phyloP scores from a whole-genome alignment of 2,888 invertebrate species.

The Lithophane ornitopus region DNA sequence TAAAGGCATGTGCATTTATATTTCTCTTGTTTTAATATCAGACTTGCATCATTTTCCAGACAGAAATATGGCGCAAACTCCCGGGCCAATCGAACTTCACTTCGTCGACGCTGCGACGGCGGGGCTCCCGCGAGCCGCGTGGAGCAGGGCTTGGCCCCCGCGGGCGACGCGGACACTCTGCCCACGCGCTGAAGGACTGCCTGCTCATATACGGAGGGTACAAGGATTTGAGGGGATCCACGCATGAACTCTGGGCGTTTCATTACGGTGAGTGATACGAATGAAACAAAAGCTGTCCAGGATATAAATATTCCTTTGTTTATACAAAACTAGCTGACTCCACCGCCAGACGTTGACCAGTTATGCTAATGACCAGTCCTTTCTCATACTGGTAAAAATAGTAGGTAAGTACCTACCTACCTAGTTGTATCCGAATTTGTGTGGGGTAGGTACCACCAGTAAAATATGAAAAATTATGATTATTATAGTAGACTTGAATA shows the following conservation, averaged over 20 bases:
- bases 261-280: conserved; percentile 92
- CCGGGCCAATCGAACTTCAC: conserved; percentile 90
- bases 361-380: background rate
- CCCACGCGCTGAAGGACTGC: conserved; percentile 94
- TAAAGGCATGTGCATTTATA: background rate
- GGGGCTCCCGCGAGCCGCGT: conserved; percentile 79
- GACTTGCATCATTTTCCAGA: conserved; percentile 60
- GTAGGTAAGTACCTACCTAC: no score
- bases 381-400: background rate
- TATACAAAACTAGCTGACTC: background rate
- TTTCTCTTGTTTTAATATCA: background rate
- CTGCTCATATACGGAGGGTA: conserved; percentile 97
- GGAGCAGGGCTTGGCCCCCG: conserved; percentile 91
- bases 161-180: conserved; percentile 95
- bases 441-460: no score
- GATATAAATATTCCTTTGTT: background rate
- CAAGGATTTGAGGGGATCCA: conserved; percentile 95
- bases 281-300: background rate
- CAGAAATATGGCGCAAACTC: conserved; percentile 88
- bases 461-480: no score
- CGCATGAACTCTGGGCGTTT: conserved; percentile 96
- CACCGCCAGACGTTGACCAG: background rate
- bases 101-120: conserved; percentile 86
- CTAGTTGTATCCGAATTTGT: no score
- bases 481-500: background rate